A percentile compares a stretch with the other conserved stretches of the same genome.
phyloP scores from a whole-genome alignment of 2,113 vertebrate genomes.

The Pachyramphus minor region DNA sequence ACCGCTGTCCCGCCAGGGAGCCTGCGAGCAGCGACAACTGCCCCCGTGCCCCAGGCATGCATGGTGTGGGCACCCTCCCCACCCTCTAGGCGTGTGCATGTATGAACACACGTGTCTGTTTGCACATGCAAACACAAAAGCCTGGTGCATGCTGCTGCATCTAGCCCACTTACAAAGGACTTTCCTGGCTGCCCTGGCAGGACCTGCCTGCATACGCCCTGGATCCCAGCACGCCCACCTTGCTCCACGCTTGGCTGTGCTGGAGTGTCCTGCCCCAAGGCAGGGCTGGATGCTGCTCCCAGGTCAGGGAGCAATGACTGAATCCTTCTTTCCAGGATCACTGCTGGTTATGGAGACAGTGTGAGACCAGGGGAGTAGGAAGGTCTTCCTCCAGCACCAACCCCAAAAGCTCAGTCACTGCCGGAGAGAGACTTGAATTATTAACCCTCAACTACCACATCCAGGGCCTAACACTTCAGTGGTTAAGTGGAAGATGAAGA shows the following conservation, averaged over 20 bases:
- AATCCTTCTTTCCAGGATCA: neutral
- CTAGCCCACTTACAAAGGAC: neutral
- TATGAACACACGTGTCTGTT: rapidly evolving
- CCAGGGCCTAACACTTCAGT: neutral
- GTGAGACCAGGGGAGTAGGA: neutral
- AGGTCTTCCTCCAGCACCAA: neutral
- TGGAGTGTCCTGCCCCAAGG: neutral
- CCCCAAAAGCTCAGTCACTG: neutral
- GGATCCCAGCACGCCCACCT: neutral
- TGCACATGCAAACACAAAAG: neutral
- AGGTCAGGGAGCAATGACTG: neutral
- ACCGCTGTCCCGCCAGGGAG: rapidly evolving
- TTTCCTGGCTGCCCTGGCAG: neutral
- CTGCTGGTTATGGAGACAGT: neutral
- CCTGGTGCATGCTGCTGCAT: rapidly evolving
- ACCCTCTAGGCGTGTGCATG: rapidly evolving
- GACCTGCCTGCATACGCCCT: neutral
- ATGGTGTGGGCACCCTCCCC: neutral
- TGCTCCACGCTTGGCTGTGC: rapidly evolving
- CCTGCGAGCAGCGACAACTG: neutral
- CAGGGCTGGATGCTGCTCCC: neutral
- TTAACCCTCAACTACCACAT: neutral
- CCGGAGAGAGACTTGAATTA: neutral
- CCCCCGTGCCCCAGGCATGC: rapidly evolving
- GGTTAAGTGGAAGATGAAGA: neutral